A percentile compares a stretch with the other conserved stretches of the same genome.
phyloP scores from a whole-genome alignment of 2,797 vertebrate genomes.

The Garrulus glandarius region DNA sequence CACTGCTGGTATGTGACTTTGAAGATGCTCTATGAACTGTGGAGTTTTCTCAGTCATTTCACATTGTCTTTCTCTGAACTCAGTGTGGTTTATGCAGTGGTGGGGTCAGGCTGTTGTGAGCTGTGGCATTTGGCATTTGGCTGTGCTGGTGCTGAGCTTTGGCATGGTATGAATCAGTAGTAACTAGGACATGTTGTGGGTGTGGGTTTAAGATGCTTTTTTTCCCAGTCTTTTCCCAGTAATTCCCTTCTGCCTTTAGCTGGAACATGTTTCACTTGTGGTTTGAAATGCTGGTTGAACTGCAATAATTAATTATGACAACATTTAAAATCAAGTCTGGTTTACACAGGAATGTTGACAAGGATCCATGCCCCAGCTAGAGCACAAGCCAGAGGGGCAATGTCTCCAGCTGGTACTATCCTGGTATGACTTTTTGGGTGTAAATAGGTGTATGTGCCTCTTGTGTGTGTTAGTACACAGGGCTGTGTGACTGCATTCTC shows the following conservation, averaged over 20 bases:
- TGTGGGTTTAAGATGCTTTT: background rate
- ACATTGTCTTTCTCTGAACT: background rate
- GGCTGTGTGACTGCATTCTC: background rate
- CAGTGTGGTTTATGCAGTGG: background rate
- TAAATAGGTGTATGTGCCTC: background rate
- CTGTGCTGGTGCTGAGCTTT: background rate
- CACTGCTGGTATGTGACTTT: rapidly evolving
- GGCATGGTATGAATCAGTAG: background rate
- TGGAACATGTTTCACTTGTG: background rate
- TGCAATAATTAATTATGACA: background rate
- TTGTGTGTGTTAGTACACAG: background rate
- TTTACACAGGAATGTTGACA: background rate
- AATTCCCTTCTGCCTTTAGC: background rate
- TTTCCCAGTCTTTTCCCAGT: background rate
- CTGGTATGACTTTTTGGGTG: background rate
- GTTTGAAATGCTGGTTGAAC: background rate
- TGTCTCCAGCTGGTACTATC: background rate
- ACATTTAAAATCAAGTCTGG: background rate
- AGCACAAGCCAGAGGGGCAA: background rate
- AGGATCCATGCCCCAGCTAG: background rate
- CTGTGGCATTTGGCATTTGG: background rate
- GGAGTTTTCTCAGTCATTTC: background rate
- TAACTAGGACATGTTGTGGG: background rate
- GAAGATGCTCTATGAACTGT: background rate
- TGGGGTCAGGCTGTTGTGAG: background rate